phyloP scores from a whole-genome alignment of 2,797 vertebrate species.

The Netta rufina region DNA sequence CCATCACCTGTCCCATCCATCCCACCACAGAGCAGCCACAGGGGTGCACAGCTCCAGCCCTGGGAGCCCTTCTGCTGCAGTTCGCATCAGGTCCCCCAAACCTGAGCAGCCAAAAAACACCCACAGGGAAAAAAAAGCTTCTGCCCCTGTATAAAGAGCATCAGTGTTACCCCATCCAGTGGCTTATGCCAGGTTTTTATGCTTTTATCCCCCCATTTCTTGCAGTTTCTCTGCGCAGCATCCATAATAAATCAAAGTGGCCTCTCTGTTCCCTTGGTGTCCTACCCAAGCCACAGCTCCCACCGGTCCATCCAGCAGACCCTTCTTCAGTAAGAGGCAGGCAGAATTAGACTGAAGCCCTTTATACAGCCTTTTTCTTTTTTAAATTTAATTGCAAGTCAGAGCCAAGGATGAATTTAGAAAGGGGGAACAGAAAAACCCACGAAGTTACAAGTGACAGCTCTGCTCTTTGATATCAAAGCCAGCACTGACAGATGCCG shows the following conservation, averaged over 20 bases:
- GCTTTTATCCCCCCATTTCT: not conserved
- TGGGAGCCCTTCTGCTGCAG: not conserved
- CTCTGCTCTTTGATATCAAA: slow-evolving; percentile 13
- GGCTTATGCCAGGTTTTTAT: not conserved
- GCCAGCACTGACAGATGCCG: slow-evolving; percentile 50
- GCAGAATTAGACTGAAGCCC: not conserved
- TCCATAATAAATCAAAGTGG: rapidly evolving
- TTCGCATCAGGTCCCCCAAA: not conserved
- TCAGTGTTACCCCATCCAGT: rapidly evolving
- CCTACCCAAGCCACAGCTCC: not conserved
- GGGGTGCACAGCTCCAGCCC: not conserved
- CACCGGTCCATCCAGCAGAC: not conserved
- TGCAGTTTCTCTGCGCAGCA: not conserved
- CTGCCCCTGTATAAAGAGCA: not conserved
- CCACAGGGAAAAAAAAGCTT: rapidly evolving
- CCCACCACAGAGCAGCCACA: rapidly evolving
- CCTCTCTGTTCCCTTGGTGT: not conserved
- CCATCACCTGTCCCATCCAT: not conserved
- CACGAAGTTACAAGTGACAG: not conserved
- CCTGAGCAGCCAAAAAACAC: not conserved
- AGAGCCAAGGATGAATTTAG: slow-evolving; percentile 6
- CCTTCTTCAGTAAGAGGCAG: not conserved
- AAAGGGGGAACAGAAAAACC: not conserved
- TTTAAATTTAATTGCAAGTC: not conserved
- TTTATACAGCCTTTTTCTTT: not conserved